Evolutionary conservation across 1,140 invertebrate genomes (phyloP), one percentile per base, ranked within the genome.

Genomic region (Solenopsis invicta): DNA sequence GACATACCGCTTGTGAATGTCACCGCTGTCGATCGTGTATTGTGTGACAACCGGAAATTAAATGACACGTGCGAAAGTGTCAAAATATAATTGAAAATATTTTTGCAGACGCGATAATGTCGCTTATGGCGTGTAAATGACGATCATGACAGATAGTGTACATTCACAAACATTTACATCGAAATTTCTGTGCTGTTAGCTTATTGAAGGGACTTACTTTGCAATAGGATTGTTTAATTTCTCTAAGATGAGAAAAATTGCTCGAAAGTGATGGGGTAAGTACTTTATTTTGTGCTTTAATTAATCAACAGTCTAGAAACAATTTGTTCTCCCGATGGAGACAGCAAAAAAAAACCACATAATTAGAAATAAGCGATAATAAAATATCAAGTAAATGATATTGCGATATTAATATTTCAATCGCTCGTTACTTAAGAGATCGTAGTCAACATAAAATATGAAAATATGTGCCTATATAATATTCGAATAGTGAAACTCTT

Each of bases 81-180:
- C 48, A 72, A 72, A 54, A 34, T 50, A 24, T 54, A 74, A 74
- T 74, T 74, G 71, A 37, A 75, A 75, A 59, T 75, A 75, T 41
- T n/a, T 75, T 56, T 3, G 37, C 8, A 41, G 10, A 41, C 12
- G n/a, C 1, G 34, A 74, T 72, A 72, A 34, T 52, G 29, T 50
- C n/a, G 5, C 21, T 69, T 50, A 18, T 54, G 24, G 29, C 24
- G 29, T 52, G 16, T 72, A 52, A 52, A 54, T 13, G 16, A 52
- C 29, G 69, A 72, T 72, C 24, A n/a, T 72, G 16, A 16, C 18
- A 24, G 34, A 75, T 41, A 50, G 41, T 69, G 21, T 56, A 24
- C 2, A 21, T 56, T 18, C 29, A 75, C 2, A 74, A 37, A 56
- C 18, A 24, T 24, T 41, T 72, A 54, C 29, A 72, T 54, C 54